Evolutionary conservation across 2,888 invertebrate species (phyloP), one percentile per base, ranked within the genome.

Genomic region (Perithous albicinctus): DNA sequence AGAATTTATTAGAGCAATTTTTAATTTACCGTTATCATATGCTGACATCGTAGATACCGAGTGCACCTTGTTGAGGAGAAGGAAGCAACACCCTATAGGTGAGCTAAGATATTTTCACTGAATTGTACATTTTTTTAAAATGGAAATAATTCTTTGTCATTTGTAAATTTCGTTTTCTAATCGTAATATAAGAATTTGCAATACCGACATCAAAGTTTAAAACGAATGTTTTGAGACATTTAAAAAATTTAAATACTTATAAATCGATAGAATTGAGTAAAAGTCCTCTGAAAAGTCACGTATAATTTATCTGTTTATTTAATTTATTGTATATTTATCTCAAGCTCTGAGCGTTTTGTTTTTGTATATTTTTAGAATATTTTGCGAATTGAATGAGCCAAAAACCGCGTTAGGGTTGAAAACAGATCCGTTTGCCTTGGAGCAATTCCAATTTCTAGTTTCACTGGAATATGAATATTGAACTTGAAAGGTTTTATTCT

Each of bases 21-120:
- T 85, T 72, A 38, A 32, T 69, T 89, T 88, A 86, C 87, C 87
- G 84, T 86, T 88, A 86, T 86, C 88, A 85, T 84, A 89, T 87
- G 89, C 88, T 86, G 86, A 86, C 87, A 86, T 88, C 84, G 84
- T 89, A 88, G 88, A 87, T 87, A 89, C 88, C 88, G 88, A 89
- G 88, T 87, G 89, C 88, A 84, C 87, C 88, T 88, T 86, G 85
- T 85, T 83, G 84, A 86, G 87, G 87, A 91, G 46, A 38, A 43
- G 88, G 87, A 89, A 86, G 87, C 89, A 87, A 89, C 89, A 90
- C 90, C 89, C 91, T 91, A 90, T 91, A 92, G 90, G 92, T 92
- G 79, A 88, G 74, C 10, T 10, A 5, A n/a, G n/a, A 66, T 20
- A 29, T 61, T 8, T 56, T 15, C 51, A 69, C 29, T 3, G 32